Evolutionary conservation across 2,888 invertebrate species (phyloP).

Genomic region (Philereme transversata): DNA sequence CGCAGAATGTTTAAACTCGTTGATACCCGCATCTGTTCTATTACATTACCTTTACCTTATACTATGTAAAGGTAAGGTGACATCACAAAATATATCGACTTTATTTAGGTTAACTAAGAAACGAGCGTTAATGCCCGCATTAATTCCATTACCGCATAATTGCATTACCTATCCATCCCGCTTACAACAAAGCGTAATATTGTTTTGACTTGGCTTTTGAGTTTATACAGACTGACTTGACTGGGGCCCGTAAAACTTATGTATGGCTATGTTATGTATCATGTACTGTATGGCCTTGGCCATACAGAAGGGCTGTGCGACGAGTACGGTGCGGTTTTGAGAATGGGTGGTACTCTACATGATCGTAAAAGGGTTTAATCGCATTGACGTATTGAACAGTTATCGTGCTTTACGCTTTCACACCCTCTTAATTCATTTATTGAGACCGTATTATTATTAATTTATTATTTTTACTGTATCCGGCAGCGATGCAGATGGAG

Average conservation of each 20-base stretch:
- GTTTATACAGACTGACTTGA: conserved; percentile 20
- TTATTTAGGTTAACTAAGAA: conserved; percentile 24
- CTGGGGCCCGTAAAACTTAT: conserved; percentile 23
- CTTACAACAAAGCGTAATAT: conserved; percentile 34
- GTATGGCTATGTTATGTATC: too few relatives aligned
- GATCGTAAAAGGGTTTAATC: background rate
- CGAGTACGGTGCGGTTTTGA: background rate
- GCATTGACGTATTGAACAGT: background rate
- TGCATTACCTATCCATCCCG: conserved; percentile 36
- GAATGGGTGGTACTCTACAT: too few relatives aligned
- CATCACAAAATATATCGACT: background rate
- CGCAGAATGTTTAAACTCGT: background rate
- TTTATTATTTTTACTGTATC: too few relatives aligned
- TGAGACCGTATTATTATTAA: too few relatives aligned
- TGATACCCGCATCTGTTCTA: too few relatives aligned
- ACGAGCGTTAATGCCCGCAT: conserved; percentile 33
- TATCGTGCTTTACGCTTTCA: too few relatives aligned
- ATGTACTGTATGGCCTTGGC: conserved; percentile 19
- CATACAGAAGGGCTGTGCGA: background rate
- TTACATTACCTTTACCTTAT: too few relatives aligned
- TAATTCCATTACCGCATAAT: conserved; percentile 39
- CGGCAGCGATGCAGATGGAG: too few relatives aligned
- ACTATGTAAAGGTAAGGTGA: background rate
- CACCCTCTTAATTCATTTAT: too few relatives aligned
- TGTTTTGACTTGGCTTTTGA: conserved; percentile 32